These are phyloP conservation scores for Trachymyrmex septentrionalis DNA, from an alignment of 1,140 invertebrate species.

Conservation along the genomic window DNA sequence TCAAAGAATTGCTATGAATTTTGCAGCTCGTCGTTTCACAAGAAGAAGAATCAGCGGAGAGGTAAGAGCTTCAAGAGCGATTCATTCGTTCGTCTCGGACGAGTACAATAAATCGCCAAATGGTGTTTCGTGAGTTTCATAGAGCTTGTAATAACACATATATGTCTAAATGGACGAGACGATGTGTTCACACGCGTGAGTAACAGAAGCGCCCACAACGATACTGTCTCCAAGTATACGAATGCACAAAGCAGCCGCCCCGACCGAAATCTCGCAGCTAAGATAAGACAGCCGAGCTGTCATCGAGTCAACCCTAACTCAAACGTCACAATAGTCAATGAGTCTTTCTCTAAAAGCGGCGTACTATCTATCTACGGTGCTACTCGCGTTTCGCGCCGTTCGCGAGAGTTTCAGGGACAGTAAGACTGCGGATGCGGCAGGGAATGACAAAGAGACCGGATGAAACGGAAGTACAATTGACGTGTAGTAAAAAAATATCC, in stretches of 20 bases:
- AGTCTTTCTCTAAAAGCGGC: conserved; percentile 50
- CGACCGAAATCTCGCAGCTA: conserved; percentile 75
- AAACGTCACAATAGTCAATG: conserved; percentile 78
- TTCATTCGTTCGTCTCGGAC: background rate
- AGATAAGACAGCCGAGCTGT: conserved; percentile 77
- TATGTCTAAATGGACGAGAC: background rate
- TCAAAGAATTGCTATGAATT: background rate
- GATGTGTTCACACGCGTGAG: conserved; percentile 5
- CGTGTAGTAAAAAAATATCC: background rate
- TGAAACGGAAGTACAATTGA: conserved; percentile 23
- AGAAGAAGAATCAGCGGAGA: background rate
- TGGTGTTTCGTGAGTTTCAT: conserved; percentile 26
- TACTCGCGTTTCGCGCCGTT: conserved; percentile 31
- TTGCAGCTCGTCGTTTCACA: background rate
- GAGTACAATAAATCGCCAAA: conserved; percentile 27
- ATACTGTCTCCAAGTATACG: conserved; percentile 75
- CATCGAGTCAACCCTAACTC: conserved; percentile 81
- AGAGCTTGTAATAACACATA: background rate
- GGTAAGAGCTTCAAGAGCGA: conserved; percentile 22
- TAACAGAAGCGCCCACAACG: conserved; percentile 16
- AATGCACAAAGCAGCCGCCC: conserved; percentile 46
- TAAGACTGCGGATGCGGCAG: conserved; percentile 19
- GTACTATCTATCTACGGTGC: conserved; percentile 44
- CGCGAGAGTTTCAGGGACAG: conserved; percentile 40
- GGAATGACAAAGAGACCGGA: conserved; percentile 13